Evolutionary conservation across 92 coral and sea anemone genomes (phyloP).

Genomic region (Paragorgia papillata): DNA sequence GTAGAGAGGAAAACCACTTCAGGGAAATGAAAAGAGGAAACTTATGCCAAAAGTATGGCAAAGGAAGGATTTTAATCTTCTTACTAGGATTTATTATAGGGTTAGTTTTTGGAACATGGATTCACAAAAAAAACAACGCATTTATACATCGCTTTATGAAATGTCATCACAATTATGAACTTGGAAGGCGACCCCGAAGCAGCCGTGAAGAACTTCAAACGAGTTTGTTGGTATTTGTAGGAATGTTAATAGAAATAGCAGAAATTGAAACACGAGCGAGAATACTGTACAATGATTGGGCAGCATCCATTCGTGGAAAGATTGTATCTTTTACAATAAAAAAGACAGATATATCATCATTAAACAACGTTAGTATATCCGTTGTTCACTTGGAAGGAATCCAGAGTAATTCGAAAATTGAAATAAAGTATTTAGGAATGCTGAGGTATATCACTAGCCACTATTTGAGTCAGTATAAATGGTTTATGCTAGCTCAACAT

Average conservation of each 20-base stretch:
- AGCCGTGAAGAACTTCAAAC: slow-evolving; percentile 68
- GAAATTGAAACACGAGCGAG: slow-evolving; percentile 72
- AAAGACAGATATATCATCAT: slow-evolving; percentile 49
- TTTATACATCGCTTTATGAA: neutral
- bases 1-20: no score
- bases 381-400: slow-evolving; percentile 77
- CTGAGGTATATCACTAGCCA: slow-evolving; percentile 82
- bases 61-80: neutral
- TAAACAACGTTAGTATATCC: slow-evolving; percentile 45
- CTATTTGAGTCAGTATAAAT: slow-evolving; percentile 79
- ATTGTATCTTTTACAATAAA: slow-evolving; percentile 61
- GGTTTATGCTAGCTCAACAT: slow-evolving; percentile 94
- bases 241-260: slow-evolving; percentile 79
- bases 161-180: neutral
- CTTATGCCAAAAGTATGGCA: neutral
- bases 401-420: slow-evolving; percentile 74
- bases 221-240: slow-evolving; percentile 65
- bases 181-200: slow-evolving; percentile 61
- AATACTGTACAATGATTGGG: slow-evolving; percentile 85
- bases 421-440: slow-evolving; percentile 82
- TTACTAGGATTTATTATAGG: slow-evolving; percentile 1
- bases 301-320: slow-evolving; percentile 68
- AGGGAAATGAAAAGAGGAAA: no score
- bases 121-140: neutral
- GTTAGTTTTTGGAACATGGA: neutral